Evolutionary conservation across 2,113 vertebrate species (phyloP).

Genomic region (Sakesphorus luctuosus): DNA sequence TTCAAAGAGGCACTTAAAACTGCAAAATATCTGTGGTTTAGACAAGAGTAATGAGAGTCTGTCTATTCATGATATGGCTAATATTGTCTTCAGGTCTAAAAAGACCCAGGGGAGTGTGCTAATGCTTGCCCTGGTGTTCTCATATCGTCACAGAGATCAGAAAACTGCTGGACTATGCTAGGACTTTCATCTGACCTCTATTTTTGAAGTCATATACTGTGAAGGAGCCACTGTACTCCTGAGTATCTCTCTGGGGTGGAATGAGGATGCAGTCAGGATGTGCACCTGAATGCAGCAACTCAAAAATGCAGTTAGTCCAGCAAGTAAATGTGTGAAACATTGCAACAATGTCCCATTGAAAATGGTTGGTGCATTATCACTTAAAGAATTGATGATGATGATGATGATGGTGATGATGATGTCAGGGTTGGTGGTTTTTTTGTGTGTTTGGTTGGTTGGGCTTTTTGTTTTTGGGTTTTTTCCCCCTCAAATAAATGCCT

Average conservation of each 20-base stretch:
- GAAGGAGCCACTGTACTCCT: background rate
- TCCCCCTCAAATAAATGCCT: background rate
- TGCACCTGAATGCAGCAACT: background rate
- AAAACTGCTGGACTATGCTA: background rate
- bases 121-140: background rate
- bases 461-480: background rate
- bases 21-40: background rate
- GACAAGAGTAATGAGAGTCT: background rate
- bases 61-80: background rate
- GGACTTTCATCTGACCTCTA: background rate
- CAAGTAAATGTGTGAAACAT: background rate
- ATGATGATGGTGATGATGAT: no score
- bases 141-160: background rate
- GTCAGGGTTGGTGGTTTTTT: background rate
- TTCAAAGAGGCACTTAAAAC: background rate
- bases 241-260: background rate
- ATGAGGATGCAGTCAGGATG: background rate
- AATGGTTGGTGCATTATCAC: rapidly evolving
- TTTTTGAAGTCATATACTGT: background rate
- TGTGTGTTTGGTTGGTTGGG: no score
- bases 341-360: background rate
- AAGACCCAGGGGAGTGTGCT: background rate
- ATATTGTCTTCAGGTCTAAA: background rate
- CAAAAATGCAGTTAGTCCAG: background rate
- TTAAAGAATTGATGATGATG: background rate